Base-by-base conservation (phyloP, 2,113 vertebrate genomes). In the Ceyx margarethae region DNA sequence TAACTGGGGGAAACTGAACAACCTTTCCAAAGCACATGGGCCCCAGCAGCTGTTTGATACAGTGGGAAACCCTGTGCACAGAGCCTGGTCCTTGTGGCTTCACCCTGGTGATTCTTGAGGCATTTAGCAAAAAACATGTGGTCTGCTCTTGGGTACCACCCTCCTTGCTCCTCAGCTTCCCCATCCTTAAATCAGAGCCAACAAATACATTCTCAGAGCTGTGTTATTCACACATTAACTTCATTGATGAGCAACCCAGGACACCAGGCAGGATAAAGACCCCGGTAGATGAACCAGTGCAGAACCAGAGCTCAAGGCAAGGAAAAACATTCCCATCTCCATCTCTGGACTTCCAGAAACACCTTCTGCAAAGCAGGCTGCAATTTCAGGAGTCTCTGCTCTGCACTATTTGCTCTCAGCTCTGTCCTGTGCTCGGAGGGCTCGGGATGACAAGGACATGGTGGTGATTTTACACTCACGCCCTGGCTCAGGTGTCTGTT, bases 1-100 rank as follows among this genome's bases (percentile, higher is more conserved):
- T 6, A 35, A 16, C 3, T 9, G 64, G 15, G 37, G 25, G 16
- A 10, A 58, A 45, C 31, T 11, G 50, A 65, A 17, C 15, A n/a
- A 6, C 18, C 12, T 40, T 43, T 46, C 57, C 10, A 12, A 25
- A 45, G 37, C 1, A 0, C 40, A n/a, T 1, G 0, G 56, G 25
- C 21, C 15, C 23, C 16, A 35, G 29, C 10, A 69, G 56, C 16
- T 62, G 28, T 9, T 1, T 4, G 28, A 19, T 18, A 5, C 17
- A 33, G 15, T 5, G 1, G 15, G 35, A n/a, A 76, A 76, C 15
- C 76, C 54, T 18, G 57, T 28, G 31, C 64, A 19, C 20, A 19
- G 56, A 25, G 61, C 25, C 33, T 2, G 3, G 1, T 28, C 40
- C 29, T 13, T 11, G 2, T 15, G 37, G 31, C 26, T 88, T 35